These are phyloP conservation scores for Lithosia quadra DNA, from an alignment of 2,888 invertebrate species.

Conservation along the genomic window DNA sequence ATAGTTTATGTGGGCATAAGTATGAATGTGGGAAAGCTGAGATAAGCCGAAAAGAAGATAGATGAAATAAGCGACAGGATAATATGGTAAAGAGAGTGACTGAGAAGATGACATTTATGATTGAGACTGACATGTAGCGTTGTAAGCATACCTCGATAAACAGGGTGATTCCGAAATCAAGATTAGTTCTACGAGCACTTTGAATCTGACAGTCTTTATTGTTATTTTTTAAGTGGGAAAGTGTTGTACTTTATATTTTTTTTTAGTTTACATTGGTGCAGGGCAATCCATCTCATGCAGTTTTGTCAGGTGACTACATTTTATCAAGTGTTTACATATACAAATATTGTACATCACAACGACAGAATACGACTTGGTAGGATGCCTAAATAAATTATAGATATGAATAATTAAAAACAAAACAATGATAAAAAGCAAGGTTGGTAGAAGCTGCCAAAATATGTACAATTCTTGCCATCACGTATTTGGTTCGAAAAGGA, in stretches of 20 bases:
- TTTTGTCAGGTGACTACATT: background rate
- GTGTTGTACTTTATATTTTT: background rate
- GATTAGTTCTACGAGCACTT: background rate
- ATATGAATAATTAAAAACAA: constrained; percentile 31
- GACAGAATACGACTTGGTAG: constrained; percentile 29
- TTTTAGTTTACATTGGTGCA: background rate
- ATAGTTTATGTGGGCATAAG: background rate
- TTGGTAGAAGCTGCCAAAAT: background rate
- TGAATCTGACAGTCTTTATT: background rate
- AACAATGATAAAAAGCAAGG: constrained; percentile 42
- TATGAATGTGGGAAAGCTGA: background rate
- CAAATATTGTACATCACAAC: constrained; percentile 25
- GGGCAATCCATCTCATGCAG: background rate
- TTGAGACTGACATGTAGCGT: background rate
- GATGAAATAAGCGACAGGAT: background rate
- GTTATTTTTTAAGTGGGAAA: background rate
- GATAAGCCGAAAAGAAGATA: background rate
- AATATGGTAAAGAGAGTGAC: background rate
- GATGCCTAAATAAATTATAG: constrained; percentile 34
- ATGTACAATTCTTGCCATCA: background rate
- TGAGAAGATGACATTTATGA: background rate
- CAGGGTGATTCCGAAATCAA: background rate
- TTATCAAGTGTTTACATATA: background rate
- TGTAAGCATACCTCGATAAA: background rate
- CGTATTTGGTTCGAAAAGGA: background rate